Evolutionary conservation across 2,113 vertebrate species (phyloP), one percentile per base, ranked within the genome.

Genomic region (Seriola quinqueradiata): DNA sequence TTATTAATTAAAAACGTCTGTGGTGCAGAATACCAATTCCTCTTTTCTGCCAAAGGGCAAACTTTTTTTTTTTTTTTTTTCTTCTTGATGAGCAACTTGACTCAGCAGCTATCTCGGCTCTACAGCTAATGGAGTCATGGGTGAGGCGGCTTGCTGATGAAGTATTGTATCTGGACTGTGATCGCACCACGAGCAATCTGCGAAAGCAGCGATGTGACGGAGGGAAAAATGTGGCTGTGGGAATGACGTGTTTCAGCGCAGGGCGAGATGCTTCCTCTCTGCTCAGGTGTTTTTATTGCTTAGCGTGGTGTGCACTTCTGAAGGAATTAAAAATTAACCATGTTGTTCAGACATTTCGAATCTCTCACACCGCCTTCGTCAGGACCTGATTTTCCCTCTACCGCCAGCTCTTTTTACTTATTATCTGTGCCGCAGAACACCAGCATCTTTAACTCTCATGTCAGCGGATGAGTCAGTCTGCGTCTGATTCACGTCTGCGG

Each of bases 131-230:
- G 58, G 34, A 54, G 21, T 55, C 28, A 23, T 44, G 0, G 3
- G 46, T 48, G 65, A 75, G 34, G 23, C 79, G 44, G 64, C 55
- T 25, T 60, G 70, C 70, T 68, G 61, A 67, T 68, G 63, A 68
- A 25, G 57, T 42, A 60, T 57, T 42, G 50, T 55, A 19, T 21
- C 34, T 25, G 12, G 50, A 64, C n/a, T 32, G 66, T 25, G 59
- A 74, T 84, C 58, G n/a, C 70, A 55, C 48, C 58, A 36, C 3
- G 13, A 42, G 57, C 44, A 61, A 52, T 34, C 23, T 63, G 66
- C 54, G 23, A 61, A 54, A 55, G 34, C 48, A 55, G 21, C 13
- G 25, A 21, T 58, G 9, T 14, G n/a, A 21, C 38, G 13, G 14
- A 73, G 46, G 68, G 52, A 32, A 52, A 42, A 25, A 64, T 21